A percentile compares a stretch with the other conserved stretches of the same genome.
Conservation (phyloP, 2,797 vertebrate genomes). For the Columba guinea region DNA sequence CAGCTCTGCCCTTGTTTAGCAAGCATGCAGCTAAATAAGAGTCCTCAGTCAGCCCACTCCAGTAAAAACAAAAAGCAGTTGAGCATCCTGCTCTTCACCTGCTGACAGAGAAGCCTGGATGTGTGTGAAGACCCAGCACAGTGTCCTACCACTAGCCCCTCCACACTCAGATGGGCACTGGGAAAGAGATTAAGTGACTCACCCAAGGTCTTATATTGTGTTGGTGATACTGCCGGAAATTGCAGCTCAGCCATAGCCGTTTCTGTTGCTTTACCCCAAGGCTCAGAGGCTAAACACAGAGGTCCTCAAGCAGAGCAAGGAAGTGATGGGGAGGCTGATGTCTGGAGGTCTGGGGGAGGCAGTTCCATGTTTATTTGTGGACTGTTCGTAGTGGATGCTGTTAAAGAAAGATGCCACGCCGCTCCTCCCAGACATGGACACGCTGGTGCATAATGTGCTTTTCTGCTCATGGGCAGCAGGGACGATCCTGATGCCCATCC, state of each 20-base stretch:
- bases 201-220: accelerated
- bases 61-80: background rate
- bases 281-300: background rate
- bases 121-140: background rate
- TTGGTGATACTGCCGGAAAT: background rate
- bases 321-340: background rate
- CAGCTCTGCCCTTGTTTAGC: constrained; percentile 5
- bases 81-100: background rate
- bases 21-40: background rate
- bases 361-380: background rate
- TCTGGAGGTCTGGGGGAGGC: too few relatives aligned
- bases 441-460: accelerated
- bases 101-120: background rate
- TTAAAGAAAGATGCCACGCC: background rate
- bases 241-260: background rate
- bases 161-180: accelerated
- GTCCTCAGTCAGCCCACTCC: background rate
- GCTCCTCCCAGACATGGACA: background rate
- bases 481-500: too few relatives aligned
- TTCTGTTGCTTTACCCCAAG: background rate
- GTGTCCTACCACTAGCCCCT: background rate
- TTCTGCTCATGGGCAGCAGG: background rate
- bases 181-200: background rate
- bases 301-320: background rate
- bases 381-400: accelerated